Conservation (phyloP, 2,888 invertebrate genomes). For the Pseudolycoriella hygida region DNA sequence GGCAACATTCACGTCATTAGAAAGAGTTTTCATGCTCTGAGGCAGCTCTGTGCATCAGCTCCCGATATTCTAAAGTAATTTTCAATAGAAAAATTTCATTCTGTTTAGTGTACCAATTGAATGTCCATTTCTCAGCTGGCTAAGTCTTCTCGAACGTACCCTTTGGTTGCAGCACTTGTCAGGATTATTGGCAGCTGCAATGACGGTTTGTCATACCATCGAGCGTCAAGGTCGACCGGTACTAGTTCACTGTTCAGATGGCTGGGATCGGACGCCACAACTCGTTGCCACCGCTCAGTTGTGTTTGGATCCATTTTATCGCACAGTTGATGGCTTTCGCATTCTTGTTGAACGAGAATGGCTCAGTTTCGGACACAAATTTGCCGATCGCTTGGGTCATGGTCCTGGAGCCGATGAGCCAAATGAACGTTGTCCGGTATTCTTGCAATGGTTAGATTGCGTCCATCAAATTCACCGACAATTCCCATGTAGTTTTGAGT, state of each 20-base stretch:
- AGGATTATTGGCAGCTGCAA: constrained; percentile 63
- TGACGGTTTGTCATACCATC: constrained; percentile 62
- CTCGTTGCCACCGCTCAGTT: constrained; percentile 86
- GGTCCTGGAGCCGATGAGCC: constrained; percentile 64
- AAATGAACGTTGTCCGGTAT: constrained; percentile 95
- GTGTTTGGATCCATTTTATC: constrained; percentile 82
- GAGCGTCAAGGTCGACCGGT: constrained; percentile 73
- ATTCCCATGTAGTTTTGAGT: constrained; percentile 89
- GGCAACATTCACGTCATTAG: constrained; percentile 95
- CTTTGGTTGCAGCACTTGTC: constrained; percentile 86
- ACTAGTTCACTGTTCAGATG: constrained; percentile 94
- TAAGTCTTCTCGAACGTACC: constrained; percentile 70
- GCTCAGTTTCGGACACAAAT: constrained; percentile 97
- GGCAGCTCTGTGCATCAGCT: constrained; percentile 60
- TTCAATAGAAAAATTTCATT: not conserved
- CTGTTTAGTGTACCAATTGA: constrained; percentile 5
- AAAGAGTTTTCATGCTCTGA: constrained; percentile 75
- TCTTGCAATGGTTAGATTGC: constrained; percentile 95
- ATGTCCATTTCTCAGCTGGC: constrained; percentile 48
- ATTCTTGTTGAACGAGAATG: constrained; percentile 89
- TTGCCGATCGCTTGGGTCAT: constrained; percentile 85
- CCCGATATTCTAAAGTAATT: constrained; percentile 62
- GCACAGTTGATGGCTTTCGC: constrained; percentile 87
- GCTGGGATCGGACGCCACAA: constrained; percentile 98
- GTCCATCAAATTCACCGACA: constrained; percentile 80